Conservation (phyloP, 2,888 invertebrate species). For the Sepiola atlantica region DNA sequence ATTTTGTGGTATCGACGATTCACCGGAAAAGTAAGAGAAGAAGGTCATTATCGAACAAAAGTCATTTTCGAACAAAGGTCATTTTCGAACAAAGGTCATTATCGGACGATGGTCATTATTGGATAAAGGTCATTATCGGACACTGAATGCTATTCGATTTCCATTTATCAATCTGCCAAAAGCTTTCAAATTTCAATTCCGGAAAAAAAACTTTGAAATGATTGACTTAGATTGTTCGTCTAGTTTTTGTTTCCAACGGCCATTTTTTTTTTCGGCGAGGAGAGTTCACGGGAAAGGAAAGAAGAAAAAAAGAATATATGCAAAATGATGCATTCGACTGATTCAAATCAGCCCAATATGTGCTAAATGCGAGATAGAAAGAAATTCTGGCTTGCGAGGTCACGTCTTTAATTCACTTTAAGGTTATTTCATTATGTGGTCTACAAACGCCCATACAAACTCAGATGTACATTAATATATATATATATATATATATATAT, state of each 20-base stretch:
- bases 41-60: too few species aligned
- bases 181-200: not conserved
- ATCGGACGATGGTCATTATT: too few species aligned
- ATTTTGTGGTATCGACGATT: too few species aligned
- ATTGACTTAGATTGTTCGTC: not conserved
- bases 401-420: not conserved
- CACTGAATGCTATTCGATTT: not conserved
- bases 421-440: not conserved
- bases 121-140: not conserved
- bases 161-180: not conserved
- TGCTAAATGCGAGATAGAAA: not conserved
- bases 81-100: too few species aligned
- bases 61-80: too few species aligned
- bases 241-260: not conserved
- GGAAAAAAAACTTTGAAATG: not conserved
- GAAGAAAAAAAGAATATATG: not conserved
- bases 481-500: not conserved
- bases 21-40: too few species aligned
- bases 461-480: not conserved
- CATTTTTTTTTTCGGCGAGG: not conserved
- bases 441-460: not conserved
- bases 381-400: not conserved
- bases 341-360: not conserved
- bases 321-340: not conserved
- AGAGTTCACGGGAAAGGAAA: not conserved